phyloP scores from a whole-genome alignment of 2,113 vertebrate species.

The Ceyx melanurus region DNA sequence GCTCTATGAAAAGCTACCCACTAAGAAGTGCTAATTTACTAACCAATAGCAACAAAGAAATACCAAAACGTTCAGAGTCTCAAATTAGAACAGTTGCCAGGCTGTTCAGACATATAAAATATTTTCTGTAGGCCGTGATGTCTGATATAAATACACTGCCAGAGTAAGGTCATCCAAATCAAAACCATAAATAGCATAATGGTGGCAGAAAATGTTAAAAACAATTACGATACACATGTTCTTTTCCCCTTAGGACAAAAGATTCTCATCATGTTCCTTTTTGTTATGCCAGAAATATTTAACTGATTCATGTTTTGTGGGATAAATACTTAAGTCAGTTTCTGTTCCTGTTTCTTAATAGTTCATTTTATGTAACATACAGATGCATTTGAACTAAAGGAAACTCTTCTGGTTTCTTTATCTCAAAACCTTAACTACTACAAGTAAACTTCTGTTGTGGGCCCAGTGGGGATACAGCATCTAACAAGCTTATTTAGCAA shows the following conservation, averaged over 20 bases:
- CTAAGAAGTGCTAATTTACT: not conserved
- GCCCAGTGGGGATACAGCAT: not conserved
- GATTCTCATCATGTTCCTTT: conserved; percentile 52
- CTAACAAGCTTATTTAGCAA: not conserved
- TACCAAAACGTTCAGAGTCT: not conserved
- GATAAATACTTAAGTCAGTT: conserved; percentile 23
- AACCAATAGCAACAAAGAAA: not conserved
- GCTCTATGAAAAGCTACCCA: not conserved
- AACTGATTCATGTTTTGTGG: conserved; percentile 49
- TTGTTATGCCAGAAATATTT: conserved; percentile 49
- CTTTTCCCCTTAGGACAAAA: conserved; percentile 53
- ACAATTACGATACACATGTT: conserved; percentile 56
- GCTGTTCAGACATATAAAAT: conserved; percentile 58
- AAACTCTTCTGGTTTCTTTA: not conserved
- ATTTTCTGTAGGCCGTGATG: conserved; percentile 48
- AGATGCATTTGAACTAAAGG: not conserved
- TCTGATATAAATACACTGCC: conserved; percentile 51
- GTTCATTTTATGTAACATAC: not conserved
- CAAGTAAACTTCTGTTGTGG: not conserved
- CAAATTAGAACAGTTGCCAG: conserved; percentile 19
- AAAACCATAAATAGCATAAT: conserved; percentile 54
- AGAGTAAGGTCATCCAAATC: conserved; percentile 56
- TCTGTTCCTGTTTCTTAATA: conserved; percentile 27
- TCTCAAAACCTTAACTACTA: not conserved
- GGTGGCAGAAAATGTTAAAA: conserved; percentile 54